These are phyloP conservation scores for Epicauta chinensis DNA, from an alignment of 1,140 invertebrate genomes.

Conservation along the genomic window DNA sequence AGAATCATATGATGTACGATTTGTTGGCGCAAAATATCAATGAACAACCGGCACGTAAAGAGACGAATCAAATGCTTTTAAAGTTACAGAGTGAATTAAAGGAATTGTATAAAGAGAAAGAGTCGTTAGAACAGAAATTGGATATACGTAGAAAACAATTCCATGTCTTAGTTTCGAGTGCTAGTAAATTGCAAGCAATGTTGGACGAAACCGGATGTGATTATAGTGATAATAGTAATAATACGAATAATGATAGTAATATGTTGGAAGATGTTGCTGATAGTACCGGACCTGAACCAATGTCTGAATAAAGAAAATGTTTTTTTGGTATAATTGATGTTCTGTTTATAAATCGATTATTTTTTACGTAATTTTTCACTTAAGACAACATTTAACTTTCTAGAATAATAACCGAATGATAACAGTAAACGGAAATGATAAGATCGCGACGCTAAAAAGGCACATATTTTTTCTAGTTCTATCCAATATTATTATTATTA, in stretches of 20 bases:
- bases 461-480: no score
- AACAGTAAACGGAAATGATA: no score
- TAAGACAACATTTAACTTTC: no score
- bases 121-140: constrained; percentile 68
- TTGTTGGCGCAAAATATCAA: constrained; percentile 84
- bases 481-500: no score
- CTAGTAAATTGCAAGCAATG: constrained; percentile 69
- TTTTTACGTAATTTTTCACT: no score
- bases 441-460: no score
- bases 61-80: constrained; percentile 69
- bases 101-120: constrained; percentile 56
- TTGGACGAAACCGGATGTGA: constrained; percentile 56
- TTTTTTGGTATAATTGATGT: no score
- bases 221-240: constrained; percentile 42
- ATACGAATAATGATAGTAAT: constrained; percentile 46
- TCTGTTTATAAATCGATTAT: no score
- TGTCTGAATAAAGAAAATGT: constrained; percentile 38
- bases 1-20: constrained; percentile 91
- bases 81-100: constrained; percentile 69
- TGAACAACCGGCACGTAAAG: constrained; percentile 80
- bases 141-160: constrained; percentile 82
- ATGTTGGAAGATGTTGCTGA: constrained; percentile 47
- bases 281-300: constrained; percentile 33
- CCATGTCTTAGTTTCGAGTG: constrained; percentile 75
- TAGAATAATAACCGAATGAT: no score